Evolutionary conservation across 2,888 invertebrate species (phyloP).

Genomic region (Polyommatus icarus): DNA sequence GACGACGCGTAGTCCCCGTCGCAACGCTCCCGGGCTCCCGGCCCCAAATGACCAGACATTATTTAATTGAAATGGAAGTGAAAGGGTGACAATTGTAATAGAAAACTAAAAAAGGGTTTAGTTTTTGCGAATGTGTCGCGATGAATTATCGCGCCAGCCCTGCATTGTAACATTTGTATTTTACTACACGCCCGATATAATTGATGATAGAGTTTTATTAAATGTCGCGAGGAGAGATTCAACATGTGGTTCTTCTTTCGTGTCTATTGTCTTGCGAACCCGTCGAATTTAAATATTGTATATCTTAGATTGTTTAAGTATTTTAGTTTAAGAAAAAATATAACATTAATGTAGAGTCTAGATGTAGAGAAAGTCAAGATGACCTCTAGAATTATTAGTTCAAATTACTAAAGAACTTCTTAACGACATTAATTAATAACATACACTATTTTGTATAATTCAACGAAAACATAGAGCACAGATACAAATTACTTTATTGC

Average conservation of each 20-base stretch:
- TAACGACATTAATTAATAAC: too few species aligned
- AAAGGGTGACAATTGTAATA: conserved; percentile 80
- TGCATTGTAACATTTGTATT: conserved; percentile 75
- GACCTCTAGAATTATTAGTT: too few species aligned
- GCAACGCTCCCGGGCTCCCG: conserved; percentile 46
- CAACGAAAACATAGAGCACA: too few species aligned
- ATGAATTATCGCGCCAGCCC: conserved; percentile 78
- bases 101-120: conserved; percentile 76
- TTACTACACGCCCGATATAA: conserved; percentile 53
- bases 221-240: conserved; percentile 32
- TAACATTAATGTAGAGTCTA: too few species aligned
- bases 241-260: neutral
- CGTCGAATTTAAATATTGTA: neutral
- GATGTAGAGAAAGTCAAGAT: too few species aligned
- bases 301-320: neutral
- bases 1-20: conserved; percentile 32
- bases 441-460: too few species aligned
- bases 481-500: neutral
- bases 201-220: conserved; percentile 42
- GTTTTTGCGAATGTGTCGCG: conserved; percentile 66
- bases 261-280: neutral
- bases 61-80: conserved; percentile 79
- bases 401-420: too few species aligned
- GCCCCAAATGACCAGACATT: conserved; percentile 80
- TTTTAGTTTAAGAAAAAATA: neutral